Evolutionary conservation across 2,797 vertebrate species (phyloP), one percentile per base, ranked within the genome.

Genomic region (Pyrrhura leucotis): DNA sequence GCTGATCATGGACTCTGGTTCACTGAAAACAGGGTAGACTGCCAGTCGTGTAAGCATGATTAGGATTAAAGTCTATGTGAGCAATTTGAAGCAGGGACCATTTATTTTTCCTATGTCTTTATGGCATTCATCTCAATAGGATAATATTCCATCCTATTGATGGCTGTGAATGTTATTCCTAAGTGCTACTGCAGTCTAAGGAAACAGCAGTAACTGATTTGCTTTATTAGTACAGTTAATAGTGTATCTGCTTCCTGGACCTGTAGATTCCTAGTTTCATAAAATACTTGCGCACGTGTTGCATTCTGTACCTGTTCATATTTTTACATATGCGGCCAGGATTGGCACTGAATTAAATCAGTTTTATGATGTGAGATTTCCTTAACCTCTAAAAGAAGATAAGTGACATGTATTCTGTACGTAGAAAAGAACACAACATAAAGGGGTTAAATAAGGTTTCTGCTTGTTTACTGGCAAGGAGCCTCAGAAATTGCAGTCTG

Each of bases 371-470:
- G 18, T 54, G 31, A 6, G 69, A 47, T 48, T 78, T 88, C 42
- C 54, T 78, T 84, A 88, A 56, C 29, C 45, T 59, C 35, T 85
- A 35, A 63, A 85, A 72, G 86, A 62, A 73, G 35, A 28, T 42
- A 17, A 2, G 6, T 48, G 31, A 33, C 23, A 6, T 22, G 15
- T 59, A 39, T 78, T 89, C 80, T 3, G 5, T 67, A 59, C 5
- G 7, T 17, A 65, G 85, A 59, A 86, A 89, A 84, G 37, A 85
- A 66, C 40, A 88, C 69, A 95, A 47, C 75, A 88, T 88, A 89
- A 96, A 97, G 88, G 89, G 89, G 94, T 97, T 96, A 96, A 96
- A 84, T 80, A 82, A 92, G 89, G 89, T 95, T 94, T 91, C 82
- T 91, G 28, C 93, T 94, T 94, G 92, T 94, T 95, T 96, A 95